Conservation (phyloP, 2,113 vertebrate species). For the Talpa occidentalis region DNA sequence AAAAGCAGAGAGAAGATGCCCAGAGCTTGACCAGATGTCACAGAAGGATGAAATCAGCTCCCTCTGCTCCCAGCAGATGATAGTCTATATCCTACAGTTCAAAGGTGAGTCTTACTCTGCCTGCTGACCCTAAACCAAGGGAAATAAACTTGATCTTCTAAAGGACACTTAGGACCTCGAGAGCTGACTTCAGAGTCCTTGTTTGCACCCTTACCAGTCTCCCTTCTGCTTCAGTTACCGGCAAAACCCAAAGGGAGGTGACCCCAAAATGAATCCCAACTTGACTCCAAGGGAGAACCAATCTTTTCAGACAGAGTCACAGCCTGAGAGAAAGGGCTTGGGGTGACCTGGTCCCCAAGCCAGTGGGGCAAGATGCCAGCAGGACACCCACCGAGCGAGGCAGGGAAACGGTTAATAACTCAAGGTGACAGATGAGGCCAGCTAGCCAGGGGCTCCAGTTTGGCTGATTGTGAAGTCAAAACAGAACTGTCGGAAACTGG, state of each 20-base stretch:
- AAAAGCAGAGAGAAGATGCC: not conserved
- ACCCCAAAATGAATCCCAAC: not conserved
- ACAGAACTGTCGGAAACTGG: slow-evolving; percentile 71
- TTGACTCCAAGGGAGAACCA: not conserved
- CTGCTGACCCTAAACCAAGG: slow-evolving; percentile 12
- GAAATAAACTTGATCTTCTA: not conserved
- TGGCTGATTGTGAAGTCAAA: slow-evolving; percentile 70
- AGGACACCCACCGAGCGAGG: slow-evolving; percentile 61
- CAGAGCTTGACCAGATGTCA: accelerated
- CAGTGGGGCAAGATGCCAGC: slow-evolving; percentile 5
- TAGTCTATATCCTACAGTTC: not conserved
- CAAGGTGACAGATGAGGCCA: slow-evolving; percentile 64
- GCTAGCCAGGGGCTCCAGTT: slow-evolving; percentile 55
- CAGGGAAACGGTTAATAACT: slow-evolving; percentile 67
- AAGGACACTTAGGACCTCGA: not conserved
- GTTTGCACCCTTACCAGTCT: not conserved
- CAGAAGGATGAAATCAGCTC: no score
- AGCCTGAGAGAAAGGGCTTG: not conserved
- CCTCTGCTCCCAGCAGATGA: not conserved
- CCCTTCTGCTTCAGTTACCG: slow-evolving; percentile 2
- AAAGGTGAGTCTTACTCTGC: not conserved
- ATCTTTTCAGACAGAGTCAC: not conserved
- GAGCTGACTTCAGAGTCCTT: not conserved
- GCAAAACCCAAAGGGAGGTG: slow-evolving; percentile 3
- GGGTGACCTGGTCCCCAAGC: not conserved